Percentiles rank a stretch among this genome's conserved stretches.
Conservation (phyloP, 2,888 invertebrate species). For the Amaurobius ferox region DNA sequence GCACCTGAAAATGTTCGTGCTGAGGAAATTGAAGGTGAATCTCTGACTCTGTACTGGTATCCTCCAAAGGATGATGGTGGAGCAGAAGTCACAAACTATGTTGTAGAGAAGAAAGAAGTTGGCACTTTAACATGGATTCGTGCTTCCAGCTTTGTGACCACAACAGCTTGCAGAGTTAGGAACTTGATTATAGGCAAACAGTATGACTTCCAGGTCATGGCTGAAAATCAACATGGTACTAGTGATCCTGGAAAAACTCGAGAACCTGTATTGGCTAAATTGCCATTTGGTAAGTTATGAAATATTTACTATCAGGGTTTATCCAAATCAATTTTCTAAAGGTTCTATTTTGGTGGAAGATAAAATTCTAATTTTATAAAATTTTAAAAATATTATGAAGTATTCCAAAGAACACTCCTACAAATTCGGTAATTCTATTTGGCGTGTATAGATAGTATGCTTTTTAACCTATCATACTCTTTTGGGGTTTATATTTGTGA, state of each 20-base stretch:
- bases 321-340: no score
- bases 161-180: constrained; percentile 91
- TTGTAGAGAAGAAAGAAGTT: constrained; percentile 95
- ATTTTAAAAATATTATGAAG: no score
- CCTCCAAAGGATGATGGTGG: constrained; percentile 98
- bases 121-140: constrained; percentile 88
- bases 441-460: no score
- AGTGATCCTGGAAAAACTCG: constrained; percentile 93
- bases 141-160: constrained; percentile 93
- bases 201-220: constrained; percentile 98
- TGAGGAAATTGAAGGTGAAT: constrained; percentile 96
- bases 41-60: constrained; percentile 95
- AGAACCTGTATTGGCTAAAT: constrained; percentile 94
- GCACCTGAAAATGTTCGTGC: constrained; percentile 94
- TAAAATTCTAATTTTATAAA: no score
- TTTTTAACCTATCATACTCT: no score
- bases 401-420: no score
- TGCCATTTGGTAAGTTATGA: constrained; percentile 87
- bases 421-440: no score
- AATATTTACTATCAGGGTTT: no score
- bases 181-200: constrained; percentile 93
- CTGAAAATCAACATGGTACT: constrained; percentile 98
- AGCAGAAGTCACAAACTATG: constrained; percentile 94
- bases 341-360: no score
- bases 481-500: no score